A percentile compares a stretch with the other conserved stretches of the same genome.
phyloP scores from a whole-genome alignment of 2,797 vertebrate species.

The Heteromormyrus szaboi region DNA sequence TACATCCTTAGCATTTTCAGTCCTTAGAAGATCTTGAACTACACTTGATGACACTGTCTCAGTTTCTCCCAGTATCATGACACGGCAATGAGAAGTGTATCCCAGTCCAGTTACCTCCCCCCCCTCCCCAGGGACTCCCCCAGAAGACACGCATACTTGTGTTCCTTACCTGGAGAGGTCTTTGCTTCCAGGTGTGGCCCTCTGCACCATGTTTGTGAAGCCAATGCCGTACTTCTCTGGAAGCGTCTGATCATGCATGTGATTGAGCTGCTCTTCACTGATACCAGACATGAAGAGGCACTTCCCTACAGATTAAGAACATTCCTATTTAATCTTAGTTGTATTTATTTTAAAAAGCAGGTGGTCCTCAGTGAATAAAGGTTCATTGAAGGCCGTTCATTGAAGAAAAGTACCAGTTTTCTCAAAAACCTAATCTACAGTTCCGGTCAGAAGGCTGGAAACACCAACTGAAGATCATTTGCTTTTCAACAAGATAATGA shows the following conservation, averaged over 20 bases:
- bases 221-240: constrained; percentile 90
- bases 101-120: background rate
- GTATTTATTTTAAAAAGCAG: background rate
- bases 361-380: background rate
- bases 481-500: background rate
- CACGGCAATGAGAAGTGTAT: background rate
- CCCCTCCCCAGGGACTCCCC: background rate
- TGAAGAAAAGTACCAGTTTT: background rate
- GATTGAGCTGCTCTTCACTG: constrained; percentile 82
- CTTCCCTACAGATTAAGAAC: constrained; percentile 69
- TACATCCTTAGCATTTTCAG: background rate
- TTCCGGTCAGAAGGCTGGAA: background rate
- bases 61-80: background rate
- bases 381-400: background rate
- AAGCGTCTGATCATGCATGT: constrained; percentile 82
- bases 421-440: background rate
- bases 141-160: background rate
- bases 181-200: constrained; percentile 96
- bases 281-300: constrained; percentile 91
- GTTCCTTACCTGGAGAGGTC: constrained; percentile 82
- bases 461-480: background rate
- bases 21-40: background rate
- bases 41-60: background rate
- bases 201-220: constrained; percentile 98
- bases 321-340: background rate